These are phyloP conservation scores for Hemicentrotus pulcherrimus DNA, from an alignment of 35 echinoderm and acorn worm species.

Conservation along the genomic window DNA sequence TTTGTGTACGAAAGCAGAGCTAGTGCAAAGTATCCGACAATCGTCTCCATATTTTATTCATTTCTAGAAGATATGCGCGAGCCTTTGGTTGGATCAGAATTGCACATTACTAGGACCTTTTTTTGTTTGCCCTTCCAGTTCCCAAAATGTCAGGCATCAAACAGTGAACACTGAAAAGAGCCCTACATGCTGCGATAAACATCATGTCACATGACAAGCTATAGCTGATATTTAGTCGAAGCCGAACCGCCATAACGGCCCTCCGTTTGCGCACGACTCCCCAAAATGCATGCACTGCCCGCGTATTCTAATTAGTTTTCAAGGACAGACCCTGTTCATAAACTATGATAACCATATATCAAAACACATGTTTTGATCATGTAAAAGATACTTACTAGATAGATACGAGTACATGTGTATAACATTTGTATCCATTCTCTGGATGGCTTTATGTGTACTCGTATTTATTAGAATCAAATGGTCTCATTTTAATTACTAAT, in stretches of 20 bases:
- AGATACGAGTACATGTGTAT: no score
- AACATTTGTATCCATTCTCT: no score
- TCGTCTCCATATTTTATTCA: neutral
- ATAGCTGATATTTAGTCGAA: neutral
- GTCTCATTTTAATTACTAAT: no score
- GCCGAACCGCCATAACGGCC: neutral
- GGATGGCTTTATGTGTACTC: neutral
- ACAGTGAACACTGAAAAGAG: neutral
- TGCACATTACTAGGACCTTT: neutral
- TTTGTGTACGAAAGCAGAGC: no score
- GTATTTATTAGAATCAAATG: neutral
- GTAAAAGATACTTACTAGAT: no score
- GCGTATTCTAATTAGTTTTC: constrained; percentile 4
- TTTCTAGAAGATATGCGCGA: neutral
- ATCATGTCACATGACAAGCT: constrained; percentile 22
- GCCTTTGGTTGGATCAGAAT: neutral
- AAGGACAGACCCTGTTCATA: constrained; percentile 1
- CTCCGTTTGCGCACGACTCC: constrained; percentile 15
- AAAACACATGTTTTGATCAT: no score
- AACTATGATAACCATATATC: neutral
- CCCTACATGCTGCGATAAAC: neutral
- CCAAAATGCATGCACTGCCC: neutral
- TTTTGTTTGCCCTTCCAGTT: no score
- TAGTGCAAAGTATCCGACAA: no score
- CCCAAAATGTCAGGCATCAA: no score